phyloP scores from a whole-genome alignment of 2,888 invertebrate species.

The Pseudoips prasinana region DNA sequence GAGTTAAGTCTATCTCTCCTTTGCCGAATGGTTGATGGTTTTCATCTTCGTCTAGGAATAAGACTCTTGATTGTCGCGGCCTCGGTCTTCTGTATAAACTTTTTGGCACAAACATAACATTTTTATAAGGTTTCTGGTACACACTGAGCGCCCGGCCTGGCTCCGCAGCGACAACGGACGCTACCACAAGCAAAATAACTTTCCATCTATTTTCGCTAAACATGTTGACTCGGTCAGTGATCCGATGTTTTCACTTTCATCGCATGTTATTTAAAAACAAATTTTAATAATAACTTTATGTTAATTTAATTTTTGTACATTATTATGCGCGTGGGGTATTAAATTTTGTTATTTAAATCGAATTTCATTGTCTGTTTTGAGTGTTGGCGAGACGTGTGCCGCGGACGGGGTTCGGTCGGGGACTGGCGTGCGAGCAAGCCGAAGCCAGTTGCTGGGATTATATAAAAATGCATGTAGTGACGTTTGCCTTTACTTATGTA shows the following conservation, averaged over 20 bases:
- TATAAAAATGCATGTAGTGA: slow-evolving; percentile 51
- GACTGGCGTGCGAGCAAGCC: slow-evolving; percentile 24
- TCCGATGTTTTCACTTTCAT: slow-evolving; percentile 73
- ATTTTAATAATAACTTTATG: slow-evolving; percentile 7
- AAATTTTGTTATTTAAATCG: slow-evolving; percentile 24
- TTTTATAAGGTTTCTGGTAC: slow-evolving; percentile 57
- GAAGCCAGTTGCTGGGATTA: slow-evolving; percentile 34
- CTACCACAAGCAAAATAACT: slow-evolving; percentile 67
- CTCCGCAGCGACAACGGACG: slow-evolving; percentile 61
- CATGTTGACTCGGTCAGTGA: slow-evolving; percentile 76
- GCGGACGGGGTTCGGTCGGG: slow-evolving; percentile 27
- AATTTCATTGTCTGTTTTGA: slow-evolving; percentile 40
- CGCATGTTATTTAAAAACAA: slow-evolving; percentile 35
- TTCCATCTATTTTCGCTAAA: slow-evolving; percentile 75
- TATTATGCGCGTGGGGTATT: slow-evolving; percentile 26
- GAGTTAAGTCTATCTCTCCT: slow-evolving; percentile 72
- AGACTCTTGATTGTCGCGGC: slow-evolving; percentile 50
- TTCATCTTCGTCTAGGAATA: slow-evolving; percentile 69
- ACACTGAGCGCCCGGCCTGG: slow-evolving; percentile 68
- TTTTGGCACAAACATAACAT: slow-evolving; percentile 68
- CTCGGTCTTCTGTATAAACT: slow-evolving; percentile 46
- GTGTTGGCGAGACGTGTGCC: slow-evolving; percentile 31
- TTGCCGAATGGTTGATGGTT: slow-evolving; percentile 57
- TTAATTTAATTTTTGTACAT: slow-evolving; percentile 43
- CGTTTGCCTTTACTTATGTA: slow-evolving; percentile 44